Evolutionary conservation across 2,888 invertebrate genomes (phyloP).

Genomic region (Drosophila anomelani): DNA sequence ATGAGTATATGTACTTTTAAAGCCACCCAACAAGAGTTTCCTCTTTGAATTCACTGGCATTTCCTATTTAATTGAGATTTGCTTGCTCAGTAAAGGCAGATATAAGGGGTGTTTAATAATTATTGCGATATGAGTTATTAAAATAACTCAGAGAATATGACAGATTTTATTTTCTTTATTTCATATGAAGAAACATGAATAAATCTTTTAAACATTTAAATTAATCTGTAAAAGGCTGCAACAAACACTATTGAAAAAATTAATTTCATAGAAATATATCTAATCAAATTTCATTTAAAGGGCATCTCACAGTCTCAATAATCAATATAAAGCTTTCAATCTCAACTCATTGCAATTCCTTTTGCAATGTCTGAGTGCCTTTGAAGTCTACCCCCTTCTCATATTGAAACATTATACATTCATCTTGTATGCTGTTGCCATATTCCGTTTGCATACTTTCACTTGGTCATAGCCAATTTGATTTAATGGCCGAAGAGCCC

Average conservation of each 20-base stretch:
- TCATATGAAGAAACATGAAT: background rate
- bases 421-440: conserved; percentile 5
- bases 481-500: conserved; percentile 50
- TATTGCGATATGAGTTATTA: too few relatives aligned
- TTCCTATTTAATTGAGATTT: conserved; percentile 56
- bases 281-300: too few relatives aligned
- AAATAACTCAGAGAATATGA: background rate
- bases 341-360: conserved; percentile 6
- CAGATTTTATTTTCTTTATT: background rate
- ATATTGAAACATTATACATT: conserved; percentile 8
- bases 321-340: background rate
- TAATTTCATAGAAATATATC: too few relatives aligned
- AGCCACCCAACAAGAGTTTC: conserved; percentile 18
- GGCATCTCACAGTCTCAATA: background rate
- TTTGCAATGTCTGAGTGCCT: conserved; percentile 46
- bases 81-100: background rate
- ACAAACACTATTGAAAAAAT: too few relatives aligned
- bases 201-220: background rate
- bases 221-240: too few relatives aligned
- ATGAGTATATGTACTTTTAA: background rate
- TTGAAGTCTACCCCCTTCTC: conserved; percentile 49
- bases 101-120: too few relatives aligned
- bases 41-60: conserved; percentile 1
- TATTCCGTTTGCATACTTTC: conserved; percentile 55
- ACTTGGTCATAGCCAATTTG: conserved; percentile 53